A percentile compares a stretch with the other conserved stretches of the same genome.
These are phyloP conservation scores for Antheraea mylitta DNA, from an alignment of 1,140 invertebrate species.

Conservation along the genomic window DNA sequence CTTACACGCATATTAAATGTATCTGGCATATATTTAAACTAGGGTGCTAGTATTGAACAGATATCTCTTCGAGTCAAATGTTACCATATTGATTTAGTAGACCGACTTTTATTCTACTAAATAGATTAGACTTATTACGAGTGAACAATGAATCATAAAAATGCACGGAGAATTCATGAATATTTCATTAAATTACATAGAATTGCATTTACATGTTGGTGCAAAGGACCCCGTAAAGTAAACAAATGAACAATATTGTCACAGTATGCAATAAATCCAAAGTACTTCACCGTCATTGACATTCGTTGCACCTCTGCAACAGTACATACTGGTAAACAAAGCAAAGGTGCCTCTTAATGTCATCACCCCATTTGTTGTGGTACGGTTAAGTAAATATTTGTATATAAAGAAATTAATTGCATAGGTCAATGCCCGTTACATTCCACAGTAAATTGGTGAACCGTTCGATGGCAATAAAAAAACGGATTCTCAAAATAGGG, in stretches of 20 bases:
- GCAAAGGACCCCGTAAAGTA: background rate
- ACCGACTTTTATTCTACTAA: no score
- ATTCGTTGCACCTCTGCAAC: background rate
- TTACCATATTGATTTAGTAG: no score
- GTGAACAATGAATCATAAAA: no score
- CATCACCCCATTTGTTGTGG: background rate
- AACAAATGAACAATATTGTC: background rate
- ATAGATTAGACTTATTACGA: no score
- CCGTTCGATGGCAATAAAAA: background rate
- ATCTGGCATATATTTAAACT: no score
- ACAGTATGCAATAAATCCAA: background rate
- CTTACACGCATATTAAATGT: no score
- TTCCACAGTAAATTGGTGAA: background rate
- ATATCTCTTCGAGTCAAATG: no score
- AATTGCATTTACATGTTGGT: no score
- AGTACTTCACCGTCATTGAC: background rate
- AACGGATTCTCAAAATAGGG: background rate
- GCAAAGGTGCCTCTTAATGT: slow-evolving; percentile 8
- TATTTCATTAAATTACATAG: no score
- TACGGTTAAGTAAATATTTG: slow-evolving; percentile 1
- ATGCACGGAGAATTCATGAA: no score
- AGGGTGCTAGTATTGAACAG: no score
- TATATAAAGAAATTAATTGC: background rate
- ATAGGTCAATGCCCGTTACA: background rate
- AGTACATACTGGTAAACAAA: background rate